phyloP scores from a whole-genome alignment of 2,888 invertebrate species.

The Argyresthia albistria region DNA sequence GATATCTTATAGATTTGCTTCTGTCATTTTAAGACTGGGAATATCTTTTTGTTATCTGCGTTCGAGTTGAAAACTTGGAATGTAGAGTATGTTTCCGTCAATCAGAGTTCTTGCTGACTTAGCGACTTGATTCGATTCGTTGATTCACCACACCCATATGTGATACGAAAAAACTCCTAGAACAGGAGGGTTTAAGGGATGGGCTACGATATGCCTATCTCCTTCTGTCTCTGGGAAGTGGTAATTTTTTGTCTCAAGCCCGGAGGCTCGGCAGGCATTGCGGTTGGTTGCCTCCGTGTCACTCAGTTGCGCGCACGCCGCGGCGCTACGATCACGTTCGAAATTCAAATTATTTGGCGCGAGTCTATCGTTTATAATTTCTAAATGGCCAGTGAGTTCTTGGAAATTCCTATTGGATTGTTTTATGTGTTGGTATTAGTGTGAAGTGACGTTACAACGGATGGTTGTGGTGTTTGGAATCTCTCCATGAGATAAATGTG shows the following conservation, averaged over 20 bases:
- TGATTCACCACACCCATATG: too few relatives aligned
- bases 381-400: slow-evolving; percentile 9
- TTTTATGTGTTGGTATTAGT: slow-evolving; percentile 10
- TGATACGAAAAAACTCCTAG: neutral
- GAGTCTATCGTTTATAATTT: slow-evolving; percentile 11
- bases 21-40: too few relatives aligned
- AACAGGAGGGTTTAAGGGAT: slow-evolving; percentile 34
- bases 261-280: slow-evolving; percentile 23
- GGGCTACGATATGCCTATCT: slow-evolving; percentile 18
- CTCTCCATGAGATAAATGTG: slow-evolving; percentile 13
- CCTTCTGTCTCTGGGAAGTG: slow-evolving; percentile 16
- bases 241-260: slow-evolving; percentile 27
- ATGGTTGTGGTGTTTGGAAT: slow-evolving; percentile 7
- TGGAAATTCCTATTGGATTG: slow-evolving; percentile 12
- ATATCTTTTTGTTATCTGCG: too few relatives aligned
- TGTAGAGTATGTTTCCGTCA: too few relatives aligned
- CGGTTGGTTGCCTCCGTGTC: slow-evolving; percentile 40
- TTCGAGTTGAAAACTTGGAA: too few relatives aligned
- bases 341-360: slow-evolving; percentile 37
- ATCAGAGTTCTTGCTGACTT: too few relatives aligned
- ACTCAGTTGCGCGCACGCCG: slow-evolving; percentile 60
- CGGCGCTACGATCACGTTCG: slow-evolving; percentile 36
- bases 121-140: too few relatives aligned
- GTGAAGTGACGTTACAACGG: slow-evolving; percentile 14
- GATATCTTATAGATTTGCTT: too few relatives aligned